Base-by-base conservation (phyloP, 2,113 vertebrate species). In the Castor canadensis region DNA sequence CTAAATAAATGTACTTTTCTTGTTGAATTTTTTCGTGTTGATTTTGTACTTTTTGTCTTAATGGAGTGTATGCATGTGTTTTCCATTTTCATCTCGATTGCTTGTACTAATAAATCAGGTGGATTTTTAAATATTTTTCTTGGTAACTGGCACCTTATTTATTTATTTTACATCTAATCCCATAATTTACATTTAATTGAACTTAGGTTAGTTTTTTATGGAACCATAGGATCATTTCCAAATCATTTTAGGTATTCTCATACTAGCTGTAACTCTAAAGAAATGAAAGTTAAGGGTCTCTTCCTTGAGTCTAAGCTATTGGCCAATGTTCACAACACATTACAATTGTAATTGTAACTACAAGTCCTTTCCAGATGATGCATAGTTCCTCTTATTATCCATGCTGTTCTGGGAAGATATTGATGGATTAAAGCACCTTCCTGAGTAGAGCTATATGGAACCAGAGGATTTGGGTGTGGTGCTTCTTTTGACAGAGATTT, bases 21-120 rank as follows among this genome's bases (percentile, higher is more conserved):
- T 82, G 43, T 66, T 93, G 49, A 85, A 12, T 35, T 75, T 72
- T 90, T 76, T 49, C 26, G 17, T 89, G 12, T 32, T 26, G 40
- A 32, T 94, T 66, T 40, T 93, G 16, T 67, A 85, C 69, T 82
- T 72, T 95, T 93, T 49, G 12, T 84, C 8, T 71, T 95, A 77
- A 58, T 54, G 49, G 5, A 28, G 10, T 49, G 16, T 83, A 40
- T 92, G 17, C 66, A 24, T 56, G 15, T 86, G 62, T 40, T 40
- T 94, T 75, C 38, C 16, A 32, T 72, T 75, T 95, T 40, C 67
- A 82, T 95, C 58, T 81, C 45, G 47, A 13, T 90, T 89, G 13
- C 32, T 88, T 96, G 88, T 91, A 67, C 38, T 87, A 77, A 26
- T 60, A 72, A 90, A 85, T 88, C 12, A 76, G 60, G 58, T 93